phyloP scores from a whole-genome alignment of 2,113 vertebrate species.

The Tachuris rubrigastra region DNA sequence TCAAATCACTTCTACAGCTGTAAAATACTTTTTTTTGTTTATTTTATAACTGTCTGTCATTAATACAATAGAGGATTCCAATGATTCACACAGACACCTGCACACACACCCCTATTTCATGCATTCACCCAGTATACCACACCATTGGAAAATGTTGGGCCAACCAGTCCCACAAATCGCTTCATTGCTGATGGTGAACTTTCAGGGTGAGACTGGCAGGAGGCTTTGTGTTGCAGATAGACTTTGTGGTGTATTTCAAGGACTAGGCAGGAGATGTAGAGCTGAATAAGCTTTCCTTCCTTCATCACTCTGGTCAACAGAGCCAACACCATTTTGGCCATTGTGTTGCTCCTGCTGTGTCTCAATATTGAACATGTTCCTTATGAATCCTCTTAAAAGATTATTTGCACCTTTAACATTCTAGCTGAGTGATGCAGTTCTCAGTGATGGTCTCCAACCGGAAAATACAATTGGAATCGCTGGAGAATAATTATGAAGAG shows the following conservation, averaged over 20 bases:
- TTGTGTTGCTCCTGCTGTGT: neutral
- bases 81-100: neutral
- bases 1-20: fast-evolving
- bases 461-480: neutral
- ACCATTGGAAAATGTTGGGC: fast-evolving
- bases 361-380: neutral
- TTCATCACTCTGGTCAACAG: neutral
- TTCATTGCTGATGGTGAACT: neutral
- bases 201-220: neutral
- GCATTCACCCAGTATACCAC: neutral
- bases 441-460: neutral
- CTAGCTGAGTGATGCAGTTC: neutral
- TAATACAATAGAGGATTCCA: neutral
- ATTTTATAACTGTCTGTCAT: neutral
- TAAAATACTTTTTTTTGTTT: neutral
- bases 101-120: fast-evolving
- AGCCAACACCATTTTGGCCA: neutral
- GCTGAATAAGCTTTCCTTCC: neutral
- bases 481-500: constrained; percentile 21
- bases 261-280: neutral
- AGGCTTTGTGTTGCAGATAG: neutral
- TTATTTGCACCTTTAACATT: neutral
- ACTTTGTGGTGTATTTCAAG: neutral
- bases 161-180: neutral
- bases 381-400: neutral